Percentiles rank a stretch among this genome's conserved stretches.
Conservation (phyloP, 2,797 vertebrate species). For the Coregonus ussuriensis region DNA sequence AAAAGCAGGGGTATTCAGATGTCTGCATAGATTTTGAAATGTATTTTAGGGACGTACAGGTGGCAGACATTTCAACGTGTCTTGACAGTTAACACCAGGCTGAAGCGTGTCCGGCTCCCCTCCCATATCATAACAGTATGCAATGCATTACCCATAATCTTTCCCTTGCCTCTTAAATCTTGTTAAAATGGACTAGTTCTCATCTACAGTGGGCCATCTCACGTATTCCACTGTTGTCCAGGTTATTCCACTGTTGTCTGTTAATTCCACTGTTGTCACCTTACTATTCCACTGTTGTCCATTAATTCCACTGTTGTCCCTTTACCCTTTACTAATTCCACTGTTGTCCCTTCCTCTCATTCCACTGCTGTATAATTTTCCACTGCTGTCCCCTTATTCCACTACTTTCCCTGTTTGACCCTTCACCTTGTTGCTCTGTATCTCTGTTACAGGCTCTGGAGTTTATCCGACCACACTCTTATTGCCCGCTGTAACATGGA, state of each 20-base stretch:
- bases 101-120: not conserved
- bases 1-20: too few relatives aligned
- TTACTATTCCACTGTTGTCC: too few relatives aligned
- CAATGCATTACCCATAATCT: not conserved
- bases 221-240: not conserved
- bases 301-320: too few relatives aligned
- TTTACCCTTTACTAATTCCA: too few relatives aligned
- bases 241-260: too few relatives aligned
- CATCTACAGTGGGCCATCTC: not conserved
- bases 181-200: not conserved
- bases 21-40: too few relatives aligned
- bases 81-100: not conserved
- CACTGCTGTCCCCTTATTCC: too few relatives aligned
- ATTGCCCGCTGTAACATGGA: slow-evolving; percentile 97
- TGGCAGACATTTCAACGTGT: not conserved
- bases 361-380: too few relatives aligned
- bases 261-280: too few relatives aligned
- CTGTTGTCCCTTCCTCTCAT: too few relatives aligned
- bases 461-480: slow-evolving; percentile 88
- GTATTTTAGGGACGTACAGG: not conserved
- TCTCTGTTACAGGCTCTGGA: slow-evolving; percentile 83
- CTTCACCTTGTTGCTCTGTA: not conserved
- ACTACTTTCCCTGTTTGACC: not conserved
- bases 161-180: not conserved
- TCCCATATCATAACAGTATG: not conserved